Evolutionary conservation across 2,888 invertebrate species (phyloP), one percentile per base, ranked within the genome.

Genomic region (Cactoblastis cactorum): DNA sequence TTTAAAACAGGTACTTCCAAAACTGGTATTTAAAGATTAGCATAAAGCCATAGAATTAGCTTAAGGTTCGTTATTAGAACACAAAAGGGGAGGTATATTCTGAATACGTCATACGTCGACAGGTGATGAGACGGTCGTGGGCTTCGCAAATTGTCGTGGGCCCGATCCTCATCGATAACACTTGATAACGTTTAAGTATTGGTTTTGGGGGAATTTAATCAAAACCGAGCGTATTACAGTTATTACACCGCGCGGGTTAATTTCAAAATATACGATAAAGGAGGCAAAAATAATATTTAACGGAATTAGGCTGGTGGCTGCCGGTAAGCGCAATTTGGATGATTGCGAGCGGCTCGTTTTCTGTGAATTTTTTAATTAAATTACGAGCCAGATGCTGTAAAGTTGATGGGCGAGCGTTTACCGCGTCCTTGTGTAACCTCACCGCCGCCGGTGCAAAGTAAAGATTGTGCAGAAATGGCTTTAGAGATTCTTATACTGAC

Each of bases 301-400:
- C 72, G 68, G 82, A 83, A 87, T 87, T 87, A 87, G 81, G 83
- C 85, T 84, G 82, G 83, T 74, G 83, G 70, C 43, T 69, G 78
- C 68, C 65, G 71, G 67, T 64, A 67, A 57, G 69, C 67, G 81
- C 84, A 88, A 89, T 89, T 86, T 85, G 74, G 80, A 74, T 77
- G 83, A 88, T 88, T 86, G 83, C 79, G 66, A 66, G 71, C 67
- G 70, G 74, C 71, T 71, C 69, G 77, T 80, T 78, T 89, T 87
- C 89, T 81, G 83, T 84, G 89, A 88, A 87, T 86, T 89, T 88
- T 86, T 86, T 86, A 88, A 89, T 89, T 87, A 83, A 89, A 89
- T 89, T 89, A 89, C 75, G 82, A 78, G 63, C 71, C 73, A 81
- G 80, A 78, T 81, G 85, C 75, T 79, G 80, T 76, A 72, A 74